Evolutionary conservation across 2,797 vertebrate species (phyloP).

Genomic region (Lepidocolaptes lacrymiger): DNA sequence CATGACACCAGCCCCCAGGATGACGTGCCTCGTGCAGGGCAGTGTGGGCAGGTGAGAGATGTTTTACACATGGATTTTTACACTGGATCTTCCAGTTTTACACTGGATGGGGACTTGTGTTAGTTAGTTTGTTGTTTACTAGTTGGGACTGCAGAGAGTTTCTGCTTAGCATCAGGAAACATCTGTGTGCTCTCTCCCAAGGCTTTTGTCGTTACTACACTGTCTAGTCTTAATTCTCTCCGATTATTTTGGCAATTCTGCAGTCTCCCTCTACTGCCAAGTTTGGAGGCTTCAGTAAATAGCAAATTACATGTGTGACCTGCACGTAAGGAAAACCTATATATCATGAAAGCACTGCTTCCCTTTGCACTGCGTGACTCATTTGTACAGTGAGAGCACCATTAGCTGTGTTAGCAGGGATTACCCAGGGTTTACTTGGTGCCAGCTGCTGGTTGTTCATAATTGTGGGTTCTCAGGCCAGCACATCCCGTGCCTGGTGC

Average conservation of each 20-base stretch:
- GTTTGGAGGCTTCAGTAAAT: neutral
- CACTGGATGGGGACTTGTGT: neutral
- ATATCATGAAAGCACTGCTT: neutral
- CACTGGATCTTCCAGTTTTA: neutral
- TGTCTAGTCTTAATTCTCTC: neutral
- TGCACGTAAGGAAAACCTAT: neutral
- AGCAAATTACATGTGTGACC: neutral
- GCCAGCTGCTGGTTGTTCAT: neutral
- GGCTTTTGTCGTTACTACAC: neutral
- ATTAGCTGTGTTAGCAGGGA: neutral
- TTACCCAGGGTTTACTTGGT: neutral
- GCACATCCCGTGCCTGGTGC: neutral
- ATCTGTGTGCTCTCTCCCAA: neutral
- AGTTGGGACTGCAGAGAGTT: neutral
- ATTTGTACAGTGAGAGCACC: neutral
- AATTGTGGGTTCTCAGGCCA: neutral
- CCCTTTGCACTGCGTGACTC: neutral
- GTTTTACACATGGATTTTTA: neutral
- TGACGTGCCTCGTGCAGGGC: neutral
- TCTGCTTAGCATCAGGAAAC: neutral
- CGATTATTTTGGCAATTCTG: neutral
- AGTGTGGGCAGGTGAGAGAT: neutral
- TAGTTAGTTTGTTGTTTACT: neutral
- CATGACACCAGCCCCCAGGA: neutral
- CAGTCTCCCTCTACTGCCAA: constrained; percentile 36